phyloP scores from a whole-genome alignment of 2,113 vertebrate genomes.

The Henicopernis longicauda region DNA sequence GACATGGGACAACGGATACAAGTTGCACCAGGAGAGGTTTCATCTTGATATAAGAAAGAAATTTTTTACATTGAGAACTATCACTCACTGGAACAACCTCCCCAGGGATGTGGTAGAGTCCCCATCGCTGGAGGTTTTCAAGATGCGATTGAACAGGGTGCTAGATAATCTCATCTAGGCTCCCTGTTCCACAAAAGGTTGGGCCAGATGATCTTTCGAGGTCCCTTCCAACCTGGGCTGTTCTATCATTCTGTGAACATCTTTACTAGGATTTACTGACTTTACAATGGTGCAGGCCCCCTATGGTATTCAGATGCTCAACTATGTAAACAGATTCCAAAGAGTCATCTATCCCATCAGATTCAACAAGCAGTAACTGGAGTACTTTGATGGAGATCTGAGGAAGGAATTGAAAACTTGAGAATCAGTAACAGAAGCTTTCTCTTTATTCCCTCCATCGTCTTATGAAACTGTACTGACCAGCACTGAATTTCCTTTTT shows the following conservation, averaged over 20 bases:
- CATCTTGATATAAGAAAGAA: neutral
- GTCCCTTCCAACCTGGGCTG: neutral
- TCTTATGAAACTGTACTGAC: neutral
- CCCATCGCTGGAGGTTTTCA: neutral
- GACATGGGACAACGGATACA: neutral
- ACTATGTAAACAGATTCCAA: neutral
- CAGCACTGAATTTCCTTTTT: neutral
- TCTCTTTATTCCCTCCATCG: neutral
- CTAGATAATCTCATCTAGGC: neutral
- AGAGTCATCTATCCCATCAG: neutral
- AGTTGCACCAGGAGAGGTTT: neutral
- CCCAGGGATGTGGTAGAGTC: neutral
- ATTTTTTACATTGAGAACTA: neutral
- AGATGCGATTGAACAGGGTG: fast-evolving
- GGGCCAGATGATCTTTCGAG: neutral
- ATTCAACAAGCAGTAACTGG: neutral
- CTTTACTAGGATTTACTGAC: neutral
- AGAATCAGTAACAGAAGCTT: neutral
- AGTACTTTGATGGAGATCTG: neutral
- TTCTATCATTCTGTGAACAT: neutral
- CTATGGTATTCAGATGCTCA: neutral
- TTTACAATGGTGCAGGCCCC: neutral
- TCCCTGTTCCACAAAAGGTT: neutral
- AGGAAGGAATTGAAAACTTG: neutral
- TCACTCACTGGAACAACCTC: neutral